phyloP scores from a whole-genome alignment of 2,113 vertebrate genomes.

The Alligator mississippiensis region DNA sequence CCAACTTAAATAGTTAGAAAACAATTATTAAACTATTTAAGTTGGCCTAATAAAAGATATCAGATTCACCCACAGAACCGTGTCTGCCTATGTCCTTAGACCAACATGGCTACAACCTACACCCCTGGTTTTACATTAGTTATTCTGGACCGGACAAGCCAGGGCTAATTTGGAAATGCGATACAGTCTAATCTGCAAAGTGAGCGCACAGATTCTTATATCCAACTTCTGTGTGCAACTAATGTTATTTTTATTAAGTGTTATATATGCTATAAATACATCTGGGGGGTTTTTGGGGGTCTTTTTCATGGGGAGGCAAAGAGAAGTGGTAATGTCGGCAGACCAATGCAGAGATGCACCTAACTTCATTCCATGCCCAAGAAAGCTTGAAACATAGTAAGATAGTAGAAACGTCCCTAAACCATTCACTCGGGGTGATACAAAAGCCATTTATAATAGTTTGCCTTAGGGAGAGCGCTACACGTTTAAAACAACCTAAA shows the following conservation, averaged over 20 bases:
- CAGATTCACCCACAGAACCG: no score
- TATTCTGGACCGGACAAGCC: not conserved
- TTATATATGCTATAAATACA: not conserved
- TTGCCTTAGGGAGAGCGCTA: constrained; percentile 21
- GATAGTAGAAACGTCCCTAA: not conserved
- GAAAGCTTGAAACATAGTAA: not conserved
- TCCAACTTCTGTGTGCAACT: not conserved
- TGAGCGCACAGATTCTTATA: not conserved
- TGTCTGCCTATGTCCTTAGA: no score
- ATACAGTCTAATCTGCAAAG: not conserved
- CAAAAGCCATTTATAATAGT: constrained; percentile 26
- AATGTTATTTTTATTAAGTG: not conserved
- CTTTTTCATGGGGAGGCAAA: not conserved
- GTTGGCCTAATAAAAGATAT: no score
- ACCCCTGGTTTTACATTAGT: not conserved
- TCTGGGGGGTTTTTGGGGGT: not conserved
- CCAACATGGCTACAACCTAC: no score
- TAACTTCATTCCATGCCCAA: not conserved
- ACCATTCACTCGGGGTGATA: constrained; percentile 41
- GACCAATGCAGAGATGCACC: constrained; percentile 23
- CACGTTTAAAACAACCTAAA: not conserved
- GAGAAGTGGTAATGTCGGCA: not conserved
- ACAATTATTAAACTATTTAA: no score
- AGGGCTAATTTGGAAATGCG: not conserved
- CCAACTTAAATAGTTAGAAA: no score